phyloP scores from a whole-genome alignment of 1,140 invertebrate genomes.

The Nymphalis io region DNA sequence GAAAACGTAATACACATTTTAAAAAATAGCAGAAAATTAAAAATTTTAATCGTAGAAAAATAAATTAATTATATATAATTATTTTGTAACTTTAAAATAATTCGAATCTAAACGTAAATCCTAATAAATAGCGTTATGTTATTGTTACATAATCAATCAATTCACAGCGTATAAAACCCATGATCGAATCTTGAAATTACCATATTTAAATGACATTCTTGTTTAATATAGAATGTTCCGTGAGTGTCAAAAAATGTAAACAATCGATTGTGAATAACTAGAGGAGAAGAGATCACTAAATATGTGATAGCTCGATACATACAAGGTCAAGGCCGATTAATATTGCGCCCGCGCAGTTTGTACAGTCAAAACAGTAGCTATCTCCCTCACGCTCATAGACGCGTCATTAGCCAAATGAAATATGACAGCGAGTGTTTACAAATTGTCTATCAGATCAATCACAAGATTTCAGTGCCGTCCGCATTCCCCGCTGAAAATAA shows the following conservation, averaged over 20 bases:
- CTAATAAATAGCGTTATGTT: background rate
- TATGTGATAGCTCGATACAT: slow-evolving; percentile 54
- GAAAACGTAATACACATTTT: too few species aligned
- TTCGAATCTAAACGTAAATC: background rate
- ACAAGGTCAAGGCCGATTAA: slow-evolving; percentile 73
- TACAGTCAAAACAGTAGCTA: slow-evolving; percentile 38
- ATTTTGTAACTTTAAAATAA: background rate
- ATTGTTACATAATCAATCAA: slow-evolving; percentile 8
- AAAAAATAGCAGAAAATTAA: too few species aligned
- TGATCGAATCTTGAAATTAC: background rate
- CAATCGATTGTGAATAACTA: slow-evolving; percentile 53
- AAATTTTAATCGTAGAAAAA: too few species aligned
- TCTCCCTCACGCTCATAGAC: slow-evolving; percentile 48
- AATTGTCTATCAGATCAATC: slow-evolving; percentile 50
- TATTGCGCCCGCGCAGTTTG: slow-evolving; percentile 43
- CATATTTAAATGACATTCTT: slow-evolving; percentile 3
- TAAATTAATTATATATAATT: too few species aligned
- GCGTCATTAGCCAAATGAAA: slow-evolving; percentile 42
- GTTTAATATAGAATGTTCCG: background rate
- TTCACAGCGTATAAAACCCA: background rate
- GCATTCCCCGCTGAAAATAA: slow-evolving; percentile 71
- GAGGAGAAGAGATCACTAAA: slow-evolving; percentile 47
- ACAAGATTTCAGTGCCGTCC: slow-evolving; percentile 57
- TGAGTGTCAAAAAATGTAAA: background rate
- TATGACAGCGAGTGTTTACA: slow-evolving; percentile 36